Evolutionary conservation across 2,797 vertebrate genomes (phyloP).

Genomic region (Tapera naevia): DNA sequence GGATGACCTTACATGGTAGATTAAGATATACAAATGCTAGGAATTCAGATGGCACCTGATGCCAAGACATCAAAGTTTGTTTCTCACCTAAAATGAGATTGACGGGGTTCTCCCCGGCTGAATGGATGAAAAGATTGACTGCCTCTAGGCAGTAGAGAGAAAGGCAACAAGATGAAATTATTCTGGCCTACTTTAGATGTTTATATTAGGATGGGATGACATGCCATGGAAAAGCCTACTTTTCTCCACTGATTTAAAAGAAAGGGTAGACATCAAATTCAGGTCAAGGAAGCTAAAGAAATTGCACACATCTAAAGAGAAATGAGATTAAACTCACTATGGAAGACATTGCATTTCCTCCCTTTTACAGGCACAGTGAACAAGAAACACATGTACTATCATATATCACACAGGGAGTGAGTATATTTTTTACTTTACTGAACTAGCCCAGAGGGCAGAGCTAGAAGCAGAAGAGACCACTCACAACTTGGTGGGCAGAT

Average conservation of each 20-base stretch:
- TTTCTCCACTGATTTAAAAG: neutral
- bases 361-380: neutral
- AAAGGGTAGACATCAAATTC: neutral
- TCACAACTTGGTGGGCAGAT: neutral
- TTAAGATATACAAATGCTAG: neutral
- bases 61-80: neutral
- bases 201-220: neutral
- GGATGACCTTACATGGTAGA: neutral
- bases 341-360: neutral
- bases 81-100: neutral
- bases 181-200: neutral
- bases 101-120: neutral
- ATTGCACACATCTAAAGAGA: neutral
- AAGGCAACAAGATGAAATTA: neutral
- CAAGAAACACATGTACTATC: rapidly evolving
- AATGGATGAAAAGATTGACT: neutral
- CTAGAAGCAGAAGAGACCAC: neutral
- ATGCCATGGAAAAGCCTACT: neutral
- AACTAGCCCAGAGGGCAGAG: neutral
- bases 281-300: neutral
- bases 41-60: neutral
- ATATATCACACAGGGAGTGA: neutral
- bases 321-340: neutral
- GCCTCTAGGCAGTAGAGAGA: neutral
- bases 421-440: neutral